A percentile compares a stretch with the other conserved stretches of the same genome.
Conservation (phyloP, 2,888 invertebrate genomes). For the Merodon equestris region DNA sequence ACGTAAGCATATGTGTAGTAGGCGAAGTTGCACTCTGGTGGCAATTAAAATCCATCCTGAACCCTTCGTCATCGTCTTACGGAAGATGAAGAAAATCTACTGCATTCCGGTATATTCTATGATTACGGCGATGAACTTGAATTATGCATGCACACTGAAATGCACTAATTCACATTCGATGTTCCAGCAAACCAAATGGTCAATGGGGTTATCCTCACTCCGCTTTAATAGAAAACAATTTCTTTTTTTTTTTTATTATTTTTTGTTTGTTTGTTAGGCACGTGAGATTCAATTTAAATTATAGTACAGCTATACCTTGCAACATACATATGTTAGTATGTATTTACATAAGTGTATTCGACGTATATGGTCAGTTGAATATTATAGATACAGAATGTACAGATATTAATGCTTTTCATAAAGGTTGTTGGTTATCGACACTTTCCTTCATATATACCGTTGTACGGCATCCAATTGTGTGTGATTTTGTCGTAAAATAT, state of each 20-base stretch:
- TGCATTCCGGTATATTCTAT: slow-evolving; percentile 60
- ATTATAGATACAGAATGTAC: too few species aligned
- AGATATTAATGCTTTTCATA: too few species aligned
- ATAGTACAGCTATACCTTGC: too few species aligned
- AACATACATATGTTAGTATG: too few species aligned
- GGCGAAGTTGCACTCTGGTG: slow-evolving; percentile 64
- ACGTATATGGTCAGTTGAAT: too few species aligned
- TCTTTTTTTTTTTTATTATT: background rate
- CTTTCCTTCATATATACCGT: too few species aligned
- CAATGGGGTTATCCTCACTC: slow-evolving; percentile 77
- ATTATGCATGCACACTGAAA: slow-evolving; percentile 73
- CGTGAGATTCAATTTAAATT: too few species aligned
- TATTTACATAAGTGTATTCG: too few species aligned
- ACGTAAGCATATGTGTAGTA: slow-evolving; percentile 29
- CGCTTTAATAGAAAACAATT: slow-evolving; percentile 39
- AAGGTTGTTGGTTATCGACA: too few species aligned
- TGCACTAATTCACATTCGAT: slow-evolving; percentile 79
- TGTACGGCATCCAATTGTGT: too few species aligned
- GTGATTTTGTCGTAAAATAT: too few species aligned
- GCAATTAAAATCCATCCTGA: slow-evolving; percentile 67
- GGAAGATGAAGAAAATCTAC: slow-evolving; percentile 60
- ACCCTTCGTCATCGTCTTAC: slow-evolving; percentile 68
- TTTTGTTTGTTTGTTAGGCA: background rate
- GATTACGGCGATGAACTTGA: slow-evolving; percentile 68
- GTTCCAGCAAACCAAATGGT: slow-evolving; percentile 79